Conservation (phyloP, 2,113 vertebrate genomes). For the Platysteira castanea region DNA sequence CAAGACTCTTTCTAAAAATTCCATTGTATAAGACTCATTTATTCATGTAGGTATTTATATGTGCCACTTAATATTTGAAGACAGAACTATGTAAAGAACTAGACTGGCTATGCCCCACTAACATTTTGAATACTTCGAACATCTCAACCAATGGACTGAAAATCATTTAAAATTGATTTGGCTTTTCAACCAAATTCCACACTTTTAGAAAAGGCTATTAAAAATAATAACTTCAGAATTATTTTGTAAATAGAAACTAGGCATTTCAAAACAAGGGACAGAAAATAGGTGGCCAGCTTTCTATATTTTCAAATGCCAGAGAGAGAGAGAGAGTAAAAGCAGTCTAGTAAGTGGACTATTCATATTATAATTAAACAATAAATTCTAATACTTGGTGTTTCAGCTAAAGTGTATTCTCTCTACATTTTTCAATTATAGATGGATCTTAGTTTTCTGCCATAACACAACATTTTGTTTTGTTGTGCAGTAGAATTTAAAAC, state of each 20-base stretch:
- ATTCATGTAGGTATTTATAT: not conserved
- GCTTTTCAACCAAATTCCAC: not conserved
- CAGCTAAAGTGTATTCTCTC: not conserved
- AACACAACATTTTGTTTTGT: not conserved
- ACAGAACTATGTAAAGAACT: not conserved
- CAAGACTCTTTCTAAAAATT: not conserved
- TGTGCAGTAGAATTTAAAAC: not conserved
- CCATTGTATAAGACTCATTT: not conserved
- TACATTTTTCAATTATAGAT: not conserved
- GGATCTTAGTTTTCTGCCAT: not conserved
- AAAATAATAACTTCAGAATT: not conserved
- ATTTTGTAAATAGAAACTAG: not conserved
- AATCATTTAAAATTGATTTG: not conserved
- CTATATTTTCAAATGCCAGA: not conserved
- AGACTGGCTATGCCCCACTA: not conserved
- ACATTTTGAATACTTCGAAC: not conserved
- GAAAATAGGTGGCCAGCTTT: not conserved
- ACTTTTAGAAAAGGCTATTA: not conserved
- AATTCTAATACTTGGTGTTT: not conserved
- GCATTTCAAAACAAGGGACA: not conserved
- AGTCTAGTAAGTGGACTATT: not conserved
- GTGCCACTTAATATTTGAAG: not conserved
- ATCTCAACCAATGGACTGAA: not conserved
- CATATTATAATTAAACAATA: not conserved
- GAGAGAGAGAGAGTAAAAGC: not conserved